These are phyloP conservation scores for Chrysopa pallens DNA, from an alignment of 1,140 invertebrate genomes.

Conservation along the genomic window DNA sequence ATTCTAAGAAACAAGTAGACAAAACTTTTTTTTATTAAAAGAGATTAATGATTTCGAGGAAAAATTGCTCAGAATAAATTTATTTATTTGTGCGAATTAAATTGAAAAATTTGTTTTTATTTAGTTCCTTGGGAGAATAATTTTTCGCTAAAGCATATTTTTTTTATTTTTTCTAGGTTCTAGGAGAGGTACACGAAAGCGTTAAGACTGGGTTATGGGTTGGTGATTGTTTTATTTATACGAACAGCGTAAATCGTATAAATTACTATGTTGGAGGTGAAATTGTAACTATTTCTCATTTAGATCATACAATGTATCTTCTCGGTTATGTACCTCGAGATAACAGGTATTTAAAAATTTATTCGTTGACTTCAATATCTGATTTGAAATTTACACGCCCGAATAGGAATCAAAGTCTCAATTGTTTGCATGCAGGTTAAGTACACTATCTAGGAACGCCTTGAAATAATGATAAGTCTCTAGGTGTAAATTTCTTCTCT, in stretches of 20 bases:
- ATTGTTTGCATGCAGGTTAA: too few relatives aligned
- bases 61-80: too few relatives aligned
- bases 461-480: too few relatives aligned
- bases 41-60: too few relatives aligned
- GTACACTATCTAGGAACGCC: too few relatives aligned
- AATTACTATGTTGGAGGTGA: slow-evolving; percentile 99
- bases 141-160: too few relatives aligned
- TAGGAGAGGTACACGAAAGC: slow-evolving; percentile 76
- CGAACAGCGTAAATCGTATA: slow-evolving; percentile 89
- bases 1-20: too few relatives aligned
- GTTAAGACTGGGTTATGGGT: slow-evolving; percentile 97
- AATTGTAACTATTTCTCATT: slow-evolving; percentile 93
- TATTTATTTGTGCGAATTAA: too few relatives aligned
- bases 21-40: too few relatives aligned
- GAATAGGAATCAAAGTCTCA: not conserved
- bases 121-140: too few relatives aligned
- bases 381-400: not conserved
- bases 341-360: slow-evolving; percentile 34
- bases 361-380: not conserved
- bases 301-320: slow-evolving; percentile 85
- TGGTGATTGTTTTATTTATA: slow-evolving; percentile 99
- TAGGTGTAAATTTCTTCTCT: not conserved
- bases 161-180: slow-evolving; percentile 32
- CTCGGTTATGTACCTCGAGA: slow-evolving; percentile 95
- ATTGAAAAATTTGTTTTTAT: too few relatives aligned